These are phyloP conservation scores for Hepsetus odoe DNA, from an alignment of 2,113 vertebrate genomes.

Conservation along the genomic window DNA sequence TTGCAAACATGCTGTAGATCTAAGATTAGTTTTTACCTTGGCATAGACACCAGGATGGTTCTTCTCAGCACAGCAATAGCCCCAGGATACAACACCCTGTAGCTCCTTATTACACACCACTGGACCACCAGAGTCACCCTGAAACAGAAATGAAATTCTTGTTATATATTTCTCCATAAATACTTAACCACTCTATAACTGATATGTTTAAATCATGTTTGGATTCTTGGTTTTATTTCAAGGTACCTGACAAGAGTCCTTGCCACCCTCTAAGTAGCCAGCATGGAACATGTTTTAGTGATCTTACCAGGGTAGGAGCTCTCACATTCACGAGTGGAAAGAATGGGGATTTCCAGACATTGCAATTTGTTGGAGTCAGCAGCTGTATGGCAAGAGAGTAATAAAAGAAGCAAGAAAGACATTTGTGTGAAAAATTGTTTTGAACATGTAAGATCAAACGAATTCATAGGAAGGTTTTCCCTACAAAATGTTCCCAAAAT, in stretches of 20 bases:
- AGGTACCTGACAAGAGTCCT: constrained; percentile 83
- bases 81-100: constrained; percentile 81
- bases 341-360: constrained; percentile 79
- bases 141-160: too few species aligned
- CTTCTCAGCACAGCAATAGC: constrained; percentile 71
- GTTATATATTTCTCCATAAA: too few species aligned
- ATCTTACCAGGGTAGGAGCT: constrained; percentile 79
- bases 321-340: constrained; percentile 70
- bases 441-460: neutral
- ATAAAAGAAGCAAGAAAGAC: neutral
- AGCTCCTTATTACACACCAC: constrained; percentile 77
- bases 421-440: neutral
- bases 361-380: constrained; percentile 69
- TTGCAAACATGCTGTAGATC: neutral
- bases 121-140: constrained; percentile 84
- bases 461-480: neutral
- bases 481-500: too few species aligned
- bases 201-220: too few species aligned
- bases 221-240: neutral
- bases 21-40: constrained; percentile 64
- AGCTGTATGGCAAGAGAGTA: constrained; percentile 46
- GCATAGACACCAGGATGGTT: constrained; percentile 77
- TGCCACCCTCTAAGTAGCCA: constrained; percentile 81
- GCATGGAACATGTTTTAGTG: constrained; percentile 82
- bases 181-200: too few species aligned